These are phyloP conservation scores for Conus betulinus DNA, from an alignment of 1,140 invertebrate species.

Conservation along the genomic window DNA sequence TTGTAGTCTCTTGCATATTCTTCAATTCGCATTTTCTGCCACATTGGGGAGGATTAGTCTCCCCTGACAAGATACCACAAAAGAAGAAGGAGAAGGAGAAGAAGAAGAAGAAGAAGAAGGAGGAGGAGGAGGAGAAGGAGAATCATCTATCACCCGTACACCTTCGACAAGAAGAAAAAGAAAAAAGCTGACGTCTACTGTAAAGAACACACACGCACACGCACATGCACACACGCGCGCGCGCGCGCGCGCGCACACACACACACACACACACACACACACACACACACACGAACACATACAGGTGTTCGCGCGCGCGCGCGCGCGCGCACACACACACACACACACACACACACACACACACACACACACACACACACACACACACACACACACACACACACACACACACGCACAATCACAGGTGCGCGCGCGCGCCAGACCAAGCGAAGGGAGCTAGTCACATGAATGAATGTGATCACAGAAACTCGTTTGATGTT, in stretches of 20 bases:
- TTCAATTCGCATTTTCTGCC: too few species aligned
- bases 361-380: background rate
- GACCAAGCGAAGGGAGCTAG: too few species aligned
- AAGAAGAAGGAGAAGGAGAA: too few species aligned
- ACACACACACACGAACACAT: background rate
- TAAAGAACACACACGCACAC: slow-evolving; percentile 8
- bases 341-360: background rate
- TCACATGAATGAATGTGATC: too few species aligned
- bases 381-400: background rate
- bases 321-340: background rate
- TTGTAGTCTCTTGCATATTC: too few species aligned
- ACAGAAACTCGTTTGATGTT: too few species aligned
- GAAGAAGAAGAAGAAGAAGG: too few species aligned
- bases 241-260: slow-evolving; percentile 5
- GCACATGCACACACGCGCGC: slow-evolving; percentile 7
- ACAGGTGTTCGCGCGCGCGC: background rate
- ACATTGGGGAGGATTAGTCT: too few species aligned
- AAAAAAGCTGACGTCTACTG: too few species aligned
- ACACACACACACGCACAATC: background rate
- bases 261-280: slow-evolving; percentile 19
- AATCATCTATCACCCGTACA: slow-evolving; percentile 9
- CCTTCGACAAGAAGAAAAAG: too few species aligned
- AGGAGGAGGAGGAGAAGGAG: background rate
- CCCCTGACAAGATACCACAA: too few species aligned
- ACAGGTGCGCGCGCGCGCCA: too few species aligned